Percentiles rank a stretch among this genome's conserved stretches.
These are phyloP conservation scores for Petrosia ficiformis DNA, from an alignment of 37 sponge, comb jelly and placozoan genomes.

Conservation along the genomic window DNA sequence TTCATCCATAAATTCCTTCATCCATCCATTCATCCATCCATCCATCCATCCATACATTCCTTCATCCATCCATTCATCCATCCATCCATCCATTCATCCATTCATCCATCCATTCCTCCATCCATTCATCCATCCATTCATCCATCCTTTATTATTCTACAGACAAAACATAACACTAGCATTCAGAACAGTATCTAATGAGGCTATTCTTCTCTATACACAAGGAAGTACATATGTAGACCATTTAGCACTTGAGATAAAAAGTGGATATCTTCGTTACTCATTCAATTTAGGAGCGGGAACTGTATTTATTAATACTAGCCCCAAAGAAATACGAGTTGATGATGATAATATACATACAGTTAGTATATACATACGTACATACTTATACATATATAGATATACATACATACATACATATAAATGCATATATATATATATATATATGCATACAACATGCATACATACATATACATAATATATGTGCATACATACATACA, in stretches of 20 bases:
- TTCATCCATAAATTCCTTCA: not conserved
- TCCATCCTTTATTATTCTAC: not conserved
- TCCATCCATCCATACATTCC: no score
- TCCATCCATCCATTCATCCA: no score
- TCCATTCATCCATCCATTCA: not conserved
- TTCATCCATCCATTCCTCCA: no score
- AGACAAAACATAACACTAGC: conserved; percentile 37
- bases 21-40: no score
- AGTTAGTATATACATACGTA: not conserved
- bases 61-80: no score
- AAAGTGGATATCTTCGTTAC: conserved; percentile 34
- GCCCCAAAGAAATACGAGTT: no score
- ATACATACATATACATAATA: no score
- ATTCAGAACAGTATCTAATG: conserved; percentile 41
- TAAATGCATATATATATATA: no score
- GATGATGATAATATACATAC: conserved; percentile 2
- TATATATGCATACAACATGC: no score
- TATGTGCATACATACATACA: no score
- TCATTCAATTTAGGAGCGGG: conserved; percentile 56
- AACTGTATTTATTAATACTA: conserved; percentile 11
- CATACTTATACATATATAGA: no score
- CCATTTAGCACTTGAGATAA: conserved; percentile 52
- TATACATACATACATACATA: no score
- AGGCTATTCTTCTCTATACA: conserved; percentile 59
- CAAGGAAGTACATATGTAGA: conserved; percentile 26